A percentile compares a stretch with the other conserved stretches of the same genome.
Evolutionary conservation across 2,797 vertebrate species (phyloP).

Genomic region (Xiphophorus birchmanni): DNA sequence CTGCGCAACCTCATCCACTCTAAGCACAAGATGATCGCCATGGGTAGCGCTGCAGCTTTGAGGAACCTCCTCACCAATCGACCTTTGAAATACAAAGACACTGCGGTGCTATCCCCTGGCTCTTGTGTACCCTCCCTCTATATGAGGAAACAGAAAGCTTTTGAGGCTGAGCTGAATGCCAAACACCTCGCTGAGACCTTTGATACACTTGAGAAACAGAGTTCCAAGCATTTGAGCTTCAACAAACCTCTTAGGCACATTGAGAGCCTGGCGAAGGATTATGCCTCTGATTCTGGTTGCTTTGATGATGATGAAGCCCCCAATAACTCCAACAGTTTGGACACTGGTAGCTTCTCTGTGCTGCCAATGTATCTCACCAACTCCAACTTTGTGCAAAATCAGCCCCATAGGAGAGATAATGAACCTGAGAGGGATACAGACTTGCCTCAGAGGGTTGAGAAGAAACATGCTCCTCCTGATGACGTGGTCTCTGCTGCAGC

Average conservation of each 20-base stretch:
- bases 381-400: slow-evolving; percentile 90
- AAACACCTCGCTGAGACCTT: slow-evolving; percentile 94
- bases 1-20: slow-evolving; percentile 98
- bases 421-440: slow-evolving; percentile 86
- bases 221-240: slow-evolving; percentile 81
- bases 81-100: slow-evolving; percentile 92
- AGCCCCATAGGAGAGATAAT: slow-evolving; percentile 82
- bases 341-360: slow-evolving; percentile 89
- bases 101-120: slow-evolving; percentile 89
- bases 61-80: slow-evolving; percentile 95
- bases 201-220: slow-evolving; percentile 91
- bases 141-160: slow-evolving; percentile 95
- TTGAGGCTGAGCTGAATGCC: slow-evolving; percentile 95
- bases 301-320: slow-evolving; percentile 96
- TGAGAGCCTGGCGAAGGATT: slow-evolving; percentile 94
- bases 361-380: slow-evolving; percentile 94
- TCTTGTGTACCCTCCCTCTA: slow-evolving; percentile 95
- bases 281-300: slow-evolving; percentile 96
- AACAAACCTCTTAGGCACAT: slow-evolving; percentile 91
- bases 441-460: slow-evolving; percentile 67
- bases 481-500: slow-evolving; percentile 86
- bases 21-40: slow-evolving; percentile 99
- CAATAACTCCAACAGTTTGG: slow-evolving; percentile 87
- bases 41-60: slow-evolving; percentile 96
- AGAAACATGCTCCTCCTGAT: slow-evolving; percentile 70